These are phyloP conservation scores for Galaxias olidus DNA, from an alignment of 2,797 vertebrate genomes.

Conservation along the genomic window DNA sequence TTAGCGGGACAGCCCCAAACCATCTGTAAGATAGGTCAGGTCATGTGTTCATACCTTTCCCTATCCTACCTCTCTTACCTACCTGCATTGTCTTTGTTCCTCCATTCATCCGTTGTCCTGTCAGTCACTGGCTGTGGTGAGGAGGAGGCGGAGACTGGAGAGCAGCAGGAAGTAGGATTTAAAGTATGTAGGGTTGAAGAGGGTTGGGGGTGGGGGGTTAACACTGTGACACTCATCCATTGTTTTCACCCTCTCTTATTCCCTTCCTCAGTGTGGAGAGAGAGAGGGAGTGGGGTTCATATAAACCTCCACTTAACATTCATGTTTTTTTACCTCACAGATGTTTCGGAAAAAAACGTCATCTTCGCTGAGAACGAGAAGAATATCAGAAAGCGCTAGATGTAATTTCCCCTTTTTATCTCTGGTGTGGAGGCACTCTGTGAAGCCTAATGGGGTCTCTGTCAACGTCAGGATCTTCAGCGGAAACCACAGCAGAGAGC, in stretches of 20 bases:
- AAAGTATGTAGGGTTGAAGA: slow-evolving; percentile 38
- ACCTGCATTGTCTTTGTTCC: slow-evolving; percentile 1
- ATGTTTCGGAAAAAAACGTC: slow-evolving; percentile 83
- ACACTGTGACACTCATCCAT: slow-evolving; percentile 38
- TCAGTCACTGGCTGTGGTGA: slow-evolving; percentile 34
- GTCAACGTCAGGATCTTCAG: slow-evolving; percentile 46
- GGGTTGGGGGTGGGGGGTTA: not conserved
- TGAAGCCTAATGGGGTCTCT: slow-evolving; percentile 27
- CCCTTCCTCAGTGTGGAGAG: slow-evolving; percentile 15
- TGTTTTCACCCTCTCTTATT: slow-evolving; percentile 21
- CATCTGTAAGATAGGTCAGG: not conserved
- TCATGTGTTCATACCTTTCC: not conserved
- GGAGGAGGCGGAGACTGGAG: slow-evolving; percentile 42
- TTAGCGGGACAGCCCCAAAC: too few species aligned
- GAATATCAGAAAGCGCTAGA: slow-evolving; percentile 78
- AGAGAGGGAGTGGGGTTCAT: slow-evolving; percentile 37
- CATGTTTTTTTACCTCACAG: slow-evolving; percentile 62
- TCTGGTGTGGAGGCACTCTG: slow-evolving; percentile 45
- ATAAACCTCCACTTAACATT: slow-evolving; percentile 51
- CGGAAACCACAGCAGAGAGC: slow-evolving; percentile 54
- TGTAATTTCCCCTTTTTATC: slow-evolving; percentile 70
- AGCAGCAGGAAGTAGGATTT: slow-evolving; percentile 51
- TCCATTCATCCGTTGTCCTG: slow-evolving; percentile 29
- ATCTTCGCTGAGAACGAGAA: slow-evolving; percentile 81
- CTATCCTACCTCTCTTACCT: slow-evolving; percentile 15